Evolutionary conservation across 2,797 vertebrate species (phyloP), one percentile per base, ranked within the genome.

Genomic region (Darevskia mixta): DNA sequence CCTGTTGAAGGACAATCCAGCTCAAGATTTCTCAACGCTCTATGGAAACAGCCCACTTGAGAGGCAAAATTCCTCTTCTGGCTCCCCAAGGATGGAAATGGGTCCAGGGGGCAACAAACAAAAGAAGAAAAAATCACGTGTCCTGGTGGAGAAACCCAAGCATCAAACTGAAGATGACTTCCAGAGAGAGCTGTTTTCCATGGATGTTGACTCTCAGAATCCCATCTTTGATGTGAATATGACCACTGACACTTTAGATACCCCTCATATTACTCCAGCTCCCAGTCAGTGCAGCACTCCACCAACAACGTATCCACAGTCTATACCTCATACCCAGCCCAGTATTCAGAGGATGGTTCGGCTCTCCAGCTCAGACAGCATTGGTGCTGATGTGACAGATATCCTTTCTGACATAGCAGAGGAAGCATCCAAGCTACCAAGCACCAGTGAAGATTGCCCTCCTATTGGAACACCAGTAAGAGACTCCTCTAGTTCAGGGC

Each of bases 161-260:
- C 98, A 98, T 91, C 97, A 98, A 43, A 98, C 98, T 78, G 99
- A 99, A 96, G 99, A 99, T 83, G 99, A 99, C 95, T 99, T 99
- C 96, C 99, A 99, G 93, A 98, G 99, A 86, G 99, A 99, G 95
- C 98, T 99, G 77, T 98, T 99, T 76, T 99, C 99, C 27, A 99
- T 99, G 99, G 99, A 99, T 83, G 98, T 99, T 82, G 99, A 99
- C 64, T 98, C 98, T 88, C 98, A 99, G 91, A 99, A 99, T 94
- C 98, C 98, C 10, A 99, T 99, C 88, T 99, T 99, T 96, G 98
- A 99, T 86, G 98, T 99, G 82, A 98, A 98, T 95, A 97, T 99
- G 93, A 96, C 98, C 0, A 97, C 98, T 27, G 99, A 99, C 83
- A 98, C 98, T 3, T 96, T 99, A 94, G 99, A 99, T 94, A 99